Conservation (phyloP, 2,888 invertebrate genomes). For the Drosophila infuscata region DNA sequence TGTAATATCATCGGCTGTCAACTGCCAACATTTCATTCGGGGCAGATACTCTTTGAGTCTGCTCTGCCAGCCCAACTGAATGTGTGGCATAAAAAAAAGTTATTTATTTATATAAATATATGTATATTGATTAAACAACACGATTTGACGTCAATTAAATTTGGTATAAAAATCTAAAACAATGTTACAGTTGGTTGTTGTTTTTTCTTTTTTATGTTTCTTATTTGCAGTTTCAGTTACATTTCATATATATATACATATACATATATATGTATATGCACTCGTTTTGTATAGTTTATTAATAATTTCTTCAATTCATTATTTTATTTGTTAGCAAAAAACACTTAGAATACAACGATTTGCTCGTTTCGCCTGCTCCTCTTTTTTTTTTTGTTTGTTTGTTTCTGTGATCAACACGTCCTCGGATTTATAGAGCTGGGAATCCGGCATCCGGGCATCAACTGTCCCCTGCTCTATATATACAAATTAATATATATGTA, state of each 20-base stretch:
- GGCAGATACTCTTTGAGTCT: slow-evolving; percentile 42
- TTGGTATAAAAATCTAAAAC: slow-evolving; percentile 82
- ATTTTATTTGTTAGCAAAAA: slow-evolving; percentile 75
- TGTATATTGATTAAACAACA: slow-evolving; percentile 52
- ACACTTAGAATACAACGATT: slow-evolving; percentile 69
- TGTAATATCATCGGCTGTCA: slow-evolving; percentile 12
- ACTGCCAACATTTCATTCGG: slow-evolving; percentile 10
- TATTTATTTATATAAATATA: slow-evolving; percentile 33
- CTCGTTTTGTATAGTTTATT: slow-evolving; percentile 48
- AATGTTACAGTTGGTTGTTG: slow-evolving; percentile 52
- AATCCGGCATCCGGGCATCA: not conserved
- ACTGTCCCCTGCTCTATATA: not conserved
- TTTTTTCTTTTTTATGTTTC: slow-evolving; percentile 13
- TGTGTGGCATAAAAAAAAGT: slow-evolving; percentile 48
- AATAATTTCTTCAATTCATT: slow-evolving; percentile 63
- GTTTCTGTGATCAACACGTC: slow-evolving; percentile 33
- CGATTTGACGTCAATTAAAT: slow-evolving; percentile 67
- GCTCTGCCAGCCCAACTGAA: slow-evolving; percentile 27
- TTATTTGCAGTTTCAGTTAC: slow-evolving; percentile 38
- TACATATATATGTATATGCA: slow-evolving; percentile 37
- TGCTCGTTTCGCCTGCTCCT: slow-evolving; percentile 5
- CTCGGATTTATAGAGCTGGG: slow-evolving; percentile 14
- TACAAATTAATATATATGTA: slow-evolving; percentile 2
- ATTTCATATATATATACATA: slow-evolving; percentile 31
- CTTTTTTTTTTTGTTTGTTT: not conserved